phyloP scores from a whole-genome alignment of 2,113 vertebrate genomes.

The Megaceryle torquata region DNA sequence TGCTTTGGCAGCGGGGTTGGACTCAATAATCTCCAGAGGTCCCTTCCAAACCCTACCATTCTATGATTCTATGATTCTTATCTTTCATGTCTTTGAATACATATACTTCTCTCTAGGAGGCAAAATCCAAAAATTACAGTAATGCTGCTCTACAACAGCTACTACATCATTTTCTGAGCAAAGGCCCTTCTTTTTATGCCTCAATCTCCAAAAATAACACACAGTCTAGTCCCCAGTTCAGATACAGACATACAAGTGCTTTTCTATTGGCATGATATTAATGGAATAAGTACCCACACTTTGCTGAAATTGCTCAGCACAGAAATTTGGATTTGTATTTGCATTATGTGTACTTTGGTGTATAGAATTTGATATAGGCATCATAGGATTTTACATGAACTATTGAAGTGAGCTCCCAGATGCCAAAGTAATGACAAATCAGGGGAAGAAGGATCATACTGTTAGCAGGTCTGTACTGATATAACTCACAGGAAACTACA shows the following conservation, averaged over 20 bases:
- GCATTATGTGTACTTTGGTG: background rate
- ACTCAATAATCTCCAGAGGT: too few relatives aligned
- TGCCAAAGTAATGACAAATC: background rate
- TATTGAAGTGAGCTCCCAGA: background rate
- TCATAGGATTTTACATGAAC: background rate
- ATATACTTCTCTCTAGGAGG: background rate
- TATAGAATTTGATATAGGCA: background rate
- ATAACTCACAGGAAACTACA: background rate
- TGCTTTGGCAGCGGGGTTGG: too few relatives aligned
- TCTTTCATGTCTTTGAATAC: background rate
- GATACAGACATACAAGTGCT: fast-evolving
- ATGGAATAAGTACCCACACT: background rate
- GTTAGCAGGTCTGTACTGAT: background rate
- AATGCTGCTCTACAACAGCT: background rate
- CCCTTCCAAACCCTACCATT: too few relatives aligned
- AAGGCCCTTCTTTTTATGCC: background rate
- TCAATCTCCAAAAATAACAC: background rate
- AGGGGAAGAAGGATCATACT: background rate
- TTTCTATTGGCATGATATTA: background rate
- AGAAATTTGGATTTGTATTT: background rate
- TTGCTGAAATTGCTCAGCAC: background rate
- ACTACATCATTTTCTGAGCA: background rate
- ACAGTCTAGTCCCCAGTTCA: background rate
- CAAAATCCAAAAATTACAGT: background rate
- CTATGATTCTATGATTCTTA: background rate